Percentiles rank a stretch among this genome's conserved stretches.
phyloP scores from a whole-genome alignment of 1,140 invertebrate species.

The Drosophila funebris region DNA sequence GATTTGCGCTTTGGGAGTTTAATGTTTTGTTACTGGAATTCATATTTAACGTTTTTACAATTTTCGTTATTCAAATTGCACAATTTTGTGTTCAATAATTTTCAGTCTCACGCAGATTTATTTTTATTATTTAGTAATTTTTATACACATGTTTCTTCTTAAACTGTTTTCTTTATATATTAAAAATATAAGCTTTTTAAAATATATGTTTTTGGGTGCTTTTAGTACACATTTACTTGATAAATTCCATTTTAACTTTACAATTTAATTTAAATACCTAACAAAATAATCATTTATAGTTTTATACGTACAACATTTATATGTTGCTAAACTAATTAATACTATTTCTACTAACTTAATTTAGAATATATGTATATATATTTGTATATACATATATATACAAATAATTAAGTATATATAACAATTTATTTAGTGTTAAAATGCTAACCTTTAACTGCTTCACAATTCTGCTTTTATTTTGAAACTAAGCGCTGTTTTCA shows the following conservation, averaged over 20 bases:
- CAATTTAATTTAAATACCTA: constrained; percentile 69
- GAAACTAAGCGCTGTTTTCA: constrained; percentile 44
- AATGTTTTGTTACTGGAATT: constrained; percentile 40
- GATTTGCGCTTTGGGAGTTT: constrained; percentile 58
- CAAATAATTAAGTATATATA: constrained; percentile 58
- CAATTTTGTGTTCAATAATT: constrained; percentile 44
- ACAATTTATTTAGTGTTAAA: constrained; percentile 73
- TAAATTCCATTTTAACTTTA: constrained; percentile 78
- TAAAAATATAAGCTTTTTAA: constrained; percentile 73
- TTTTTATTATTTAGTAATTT: constrained; percentile 23
- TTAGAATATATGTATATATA: constrained; percentile 23
- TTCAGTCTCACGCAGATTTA: constrained; percentile 70
- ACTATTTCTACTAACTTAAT: constrained; percentile 64
- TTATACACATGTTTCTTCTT: constrained; percentile 35
- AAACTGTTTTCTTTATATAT: constrained; percentile 34
- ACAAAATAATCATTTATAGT: constrained; percentile 55
- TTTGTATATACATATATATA: constrained; percentile 48
- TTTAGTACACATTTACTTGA: constrained; percentile 74
- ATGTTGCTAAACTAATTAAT: constrained; percentile 64
- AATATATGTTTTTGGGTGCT: constrained; percentile 51
- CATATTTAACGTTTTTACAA: constrained; percentile 31
- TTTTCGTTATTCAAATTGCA: constrained; percentile 49
- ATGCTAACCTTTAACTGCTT: constrained; percentile 79
- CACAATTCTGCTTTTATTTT: constrained; percentile 53
- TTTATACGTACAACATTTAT: constrained; percentile 41